Evolutionary conservation across 1,140 invertebrate species (phyloP), one percentile per base, ranked within the genome.

Genomic region (Listronotus bonariensis): DNA sequence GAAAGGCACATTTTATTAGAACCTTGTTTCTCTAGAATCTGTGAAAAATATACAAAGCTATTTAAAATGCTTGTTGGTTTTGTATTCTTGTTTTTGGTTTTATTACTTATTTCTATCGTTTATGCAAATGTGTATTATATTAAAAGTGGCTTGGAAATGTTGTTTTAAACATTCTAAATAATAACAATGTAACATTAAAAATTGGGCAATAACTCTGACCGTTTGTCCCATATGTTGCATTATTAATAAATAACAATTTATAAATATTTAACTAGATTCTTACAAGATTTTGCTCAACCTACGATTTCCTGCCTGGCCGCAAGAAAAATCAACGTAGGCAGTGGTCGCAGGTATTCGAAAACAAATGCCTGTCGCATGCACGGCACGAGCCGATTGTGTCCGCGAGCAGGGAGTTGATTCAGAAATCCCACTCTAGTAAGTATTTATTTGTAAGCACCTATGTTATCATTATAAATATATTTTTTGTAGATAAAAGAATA

Each of bases 221-320:
- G 55, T 55, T 63, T 49, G 61, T 63, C 45, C 53, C 62, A 57
- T 63, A 63, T 63, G 61, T 62, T 53, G 41, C n/a, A 17, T 42
- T 38, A 55, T 42, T 42, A 53, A 57, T 65, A 57, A 65, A 65
- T 48, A 57, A 42, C 62, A 45, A 65, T 57, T 65, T 65, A 65
- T 65, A 65, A 65, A 65, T 65, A 65, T 65, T 65, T 57, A 65
- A 65, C 53, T 65, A 65, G 62, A 65, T 65, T 65, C 62, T 65
- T 62, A 62, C 59, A 62, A 62, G 59, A 62, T 62, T 62, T 62
- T 56, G 62, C 57, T 18, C 62, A 48, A 53, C 62, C 62, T 43
- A 65, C 62, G 62, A 65, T 65, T 65, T 65, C 62, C 62, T 65
- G 62, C 62, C 53, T 26, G 46, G 40, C 41, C 61, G 42, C 9